Conservation (phyloP, 2,888 invertebrate species). For the Cyclophora punctaria region DNA sequence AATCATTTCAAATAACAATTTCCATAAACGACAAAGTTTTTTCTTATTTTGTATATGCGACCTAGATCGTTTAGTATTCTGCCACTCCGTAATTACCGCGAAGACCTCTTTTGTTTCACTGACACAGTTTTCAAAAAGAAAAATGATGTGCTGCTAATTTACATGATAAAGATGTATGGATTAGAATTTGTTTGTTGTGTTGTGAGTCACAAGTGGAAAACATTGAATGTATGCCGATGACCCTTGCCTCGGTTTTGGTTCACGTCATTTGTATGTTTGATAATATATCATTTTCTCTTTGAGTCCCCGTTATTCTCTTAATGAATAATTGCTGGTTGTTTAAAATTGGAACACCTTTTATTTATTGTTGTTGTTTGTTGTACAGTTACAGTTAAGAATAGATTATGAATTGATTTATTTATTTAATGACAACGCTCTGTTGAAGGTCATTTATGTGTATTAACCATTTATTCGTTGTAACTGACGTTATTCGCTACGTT, state of each 20-base stretch:
- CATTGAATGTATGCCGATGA: constrained; percentile 27
- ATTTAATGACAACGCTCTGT: too few relatives aligned
- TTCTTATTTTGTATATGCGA: too few relatives aligned
- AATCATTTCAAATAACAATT: too few relatives aligned
- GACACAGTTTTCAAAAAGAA: constrained; percentile 26
- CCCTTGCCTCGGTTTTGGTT: constrained; percentile 11
- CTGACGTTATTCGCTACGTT: too few relatives aligned
- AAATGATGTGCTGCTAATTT: constrained; percentile 25
- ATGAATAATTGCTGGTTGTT: background rate
- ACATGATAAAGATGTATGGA: constrained; percentile 28
- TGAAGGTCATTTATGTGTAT: too few relatives aligned
- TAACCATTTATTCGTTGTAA: too few relatives aligned
- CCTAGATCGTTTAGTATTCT: background rate
- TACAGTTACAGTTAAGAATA: too few relatives aligned
- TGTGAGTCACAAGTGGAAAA: constrained; percentile 16
- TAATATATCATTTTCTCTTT: background rate
- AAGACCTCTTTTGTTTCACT: constrained; percentile 24
- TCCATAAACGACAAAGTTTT: too few relatives aligned
- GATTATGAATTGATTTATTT: too few relatives aligned
- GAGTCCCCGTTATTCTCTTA: too few relatives aligned
- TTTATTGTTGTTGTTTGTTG: too few relatives aligned
- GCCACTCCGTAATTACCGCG: constrained; percentile 11
- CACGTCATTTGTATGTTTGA: background rate
- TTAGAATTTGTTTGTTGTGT: constrained; percentile 21
- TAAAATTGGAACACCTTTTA: too few relatives aligned